Conservation (phyloP, 1,140 invertebrate species). For the Mactra quadrangularis region DNA sequence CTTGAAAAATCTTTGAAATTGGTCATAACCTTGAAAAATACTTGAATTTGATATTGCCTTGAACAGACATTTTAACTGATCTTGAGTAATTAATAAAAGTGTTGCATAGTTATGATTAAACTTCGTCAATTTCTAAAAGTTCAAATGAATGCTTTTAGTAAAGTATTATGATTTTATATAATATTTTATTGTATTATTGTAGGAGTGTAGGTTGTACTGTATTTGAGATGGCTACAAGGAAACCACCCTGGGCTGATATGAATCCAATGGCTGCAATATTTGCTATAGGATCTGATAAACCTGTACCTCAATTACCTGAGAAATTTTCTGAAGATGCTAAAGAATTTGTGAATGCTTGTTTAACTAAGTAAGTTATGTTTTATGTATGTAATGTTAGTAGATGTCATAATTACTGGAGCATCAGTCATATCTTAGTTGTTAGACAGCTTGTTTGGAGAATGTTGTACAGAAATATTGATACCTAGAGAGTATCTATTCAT, state of each 20-base stretch:
- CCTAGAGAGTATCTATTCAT: too few species aligned
- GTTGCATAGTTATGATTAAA: too few species aligned
- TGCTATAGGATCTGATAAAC: conserved; percentile 78
- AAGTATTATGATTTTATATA: too few species aligned
- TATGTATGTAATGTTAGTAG: neutral
- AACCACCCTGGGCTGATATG: conserved; percentile 83
- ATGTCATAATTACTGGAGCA: neutral
- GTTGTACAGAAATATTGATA: too few species aligned
- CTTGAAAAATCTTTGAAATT: too few species aligned
- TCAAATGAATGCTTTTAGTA: too few species aligned
- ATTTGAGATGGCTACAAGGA: conserved; percentile 83
- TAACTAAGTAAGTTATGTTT: conserved; percentile 78
- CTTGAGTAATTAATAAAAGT: too few species aligned
- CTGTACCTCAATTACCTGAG: conserved; percentile 78
- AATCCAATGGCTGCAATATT: conserved; percentile 83
- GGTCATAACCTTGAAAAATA: too few species aligned
- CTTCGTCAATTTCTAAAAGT: too few species aligned
- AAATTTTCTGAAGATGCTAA: conserved; percentile 78
- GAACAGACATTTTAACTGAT: too few species aligned
- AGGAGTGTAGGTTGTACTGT: conserved; percentile 83
- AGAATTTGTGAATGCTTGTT: conserved; percentile 79
- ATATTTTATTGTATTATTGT: conserved; percentile 48
- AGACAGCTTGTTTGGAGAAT: neutral
- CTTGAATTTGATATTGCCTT: too few species aligned
- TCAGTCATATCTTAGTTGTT: neutral